Conservation (phyloP, 2,888 invertebrate species). For the Polia nebulosa region DNA sequence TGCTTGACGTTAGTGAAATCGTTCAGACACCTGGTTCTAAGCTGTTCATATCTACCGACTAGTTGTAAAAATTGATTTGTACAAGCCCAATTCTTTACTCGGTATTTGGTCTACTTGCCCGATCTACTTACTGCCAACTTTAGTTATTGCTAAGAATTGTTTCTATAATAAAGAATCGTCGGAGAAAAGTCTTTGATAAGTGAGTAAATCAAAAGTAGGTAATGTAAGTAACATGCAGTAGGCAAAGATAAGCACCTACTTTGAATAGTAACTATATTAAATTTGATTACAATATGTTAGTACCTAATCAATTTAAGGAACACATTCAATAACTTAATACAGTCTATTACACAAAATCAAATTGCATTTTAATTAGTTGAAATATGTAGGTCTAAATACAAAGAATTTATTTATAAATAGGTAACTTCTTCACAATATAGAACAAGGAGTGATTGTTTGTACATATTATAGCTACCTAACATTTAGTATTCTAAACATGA, state of each 20-base stretch:
- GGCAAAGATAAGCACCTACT: background rate
- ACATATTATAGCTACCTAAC: slow-evolving; percentile 30
- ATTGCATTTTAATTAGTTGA: background rate
- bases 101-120: background rate
- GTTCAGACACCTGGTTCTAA: background rate
- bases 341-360: background rate
- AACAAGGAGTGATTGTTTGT: slow-evolving; percentile 15
- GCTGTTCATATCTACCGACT: slow-evolving; percentile 40
- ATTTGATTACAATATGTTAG: no score
- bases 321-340: background rate
- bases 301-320: background rate
- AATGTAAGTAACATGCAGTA: background rate
- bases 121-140: background rate
- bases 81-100: background rate
- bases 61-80: slow-evolving; percentile 2
- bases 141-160: background rate
- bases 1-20: background rate
- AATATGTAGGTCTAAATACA: background rate
- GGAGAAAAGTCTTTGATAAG: background rate
- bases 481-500: slow-evolving; percentile 38
- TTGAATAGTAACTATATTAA: background rate
- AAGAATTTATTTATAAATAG: slow-evolving; percentile 35
- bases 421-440: slow-evolving; percentile 5
- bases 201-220: background rate
- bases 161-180: background rate